Evolutionary conservation across 2,888 invertebrate species (phyloP).

Genomic region (Emmelina monodactyla): DNA sequence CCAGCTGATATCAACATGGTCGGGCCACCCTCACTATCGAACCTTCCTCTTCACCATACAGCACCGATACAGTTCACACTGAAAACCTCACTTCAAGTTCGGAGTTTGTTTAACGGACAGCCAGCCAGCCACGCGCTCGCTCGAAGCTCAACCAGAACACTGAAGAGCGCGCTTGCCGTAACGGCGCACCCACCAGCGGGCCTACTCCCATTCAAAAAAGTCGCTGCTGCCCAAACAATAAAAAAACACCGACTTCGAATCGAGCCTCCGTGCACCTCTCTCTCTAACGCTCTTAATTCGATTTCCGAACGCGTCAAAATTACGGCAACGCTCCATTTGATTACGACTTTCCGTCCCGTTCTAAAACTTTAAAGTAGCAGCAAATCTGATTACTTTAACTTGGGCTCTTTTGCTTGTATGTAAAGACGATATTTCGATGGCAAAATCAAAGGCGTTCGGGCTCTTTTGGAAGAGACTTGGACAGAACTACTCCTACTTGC

Average conservation of each 20-base stretch:
- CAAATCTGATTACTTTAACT: constrained; percentile 5
- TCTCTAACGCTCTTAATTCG: constrained; percentile 63
- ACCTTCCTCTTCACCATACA: constrained; percentile 35
- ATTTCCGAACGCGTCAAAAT: constrained; percentile 64
- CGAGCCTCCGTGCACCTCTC: constrained; percentile 54
- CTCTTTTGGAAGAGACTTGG: constrained; percentile 7
- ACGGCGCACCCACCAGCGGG: constrained; percentile 61
- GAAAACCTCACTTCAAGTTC: constrained; percentile 14
- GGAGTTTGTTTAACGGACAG: constrained; percentile 30
- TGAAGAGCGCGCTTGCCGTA: constrained; percentile 63
- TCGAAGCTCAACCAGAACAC: constrained; percentile 65
- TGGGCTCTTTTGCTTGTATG: background rate
- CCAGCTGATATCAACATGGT: constrained; percentile 74
- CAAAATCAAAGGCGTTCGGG: background rate
- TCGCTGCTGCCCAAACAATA: constrained; percentile 26
- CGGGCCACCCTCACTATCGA: constrained; percentile 32
- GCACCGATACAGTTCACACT: constrained; percentile 37
- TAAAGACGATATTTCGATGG: background rate
- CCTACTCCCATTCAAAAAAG: constrained; percentile 55
- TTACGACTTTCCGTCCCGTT: constrained; percentile 56
- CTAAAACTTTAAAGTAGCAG: constrained; percentile 32
- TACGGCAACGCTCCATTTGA: constrained; percentile 53
- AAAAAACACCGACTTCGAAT: constrained; percentile 58
- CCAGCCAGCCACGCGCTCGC: constrained; percentile 55
- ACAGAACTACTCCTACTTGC: constrained; percentile 62